Evolutionary conservation across 2,888 invertebrate genomes (phyloP).

Genomic region (Sisyra terminalis): DNA sequence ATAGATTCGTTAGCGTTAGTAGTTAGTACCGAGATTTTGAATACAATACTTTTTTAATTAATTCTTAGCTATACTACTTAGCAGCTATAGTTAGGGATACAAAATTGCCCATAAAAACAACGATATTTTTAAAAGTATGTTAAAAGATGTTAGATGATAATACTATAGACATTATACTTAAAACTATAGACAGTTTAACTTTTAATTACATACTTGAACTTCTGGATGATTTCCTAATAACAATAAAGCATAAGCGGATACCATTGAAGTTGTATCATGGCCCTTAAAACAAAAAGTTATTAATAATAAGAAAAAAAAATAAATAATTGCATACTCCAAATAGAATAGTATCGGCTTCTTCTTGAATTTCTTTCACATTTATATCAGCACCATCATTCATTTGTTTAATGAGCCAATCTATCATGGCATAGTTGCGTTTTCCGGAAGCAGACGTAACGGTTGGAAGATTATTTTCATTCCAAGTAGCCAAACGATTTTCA

Average conservation of each 20-base stretch:
- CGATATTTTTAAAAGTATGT: too few relatives aligned
- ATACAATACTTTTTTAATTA: too few relatives aligned
- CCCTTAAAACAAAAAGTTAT: background rate
- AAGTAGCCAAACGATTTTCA: background rate
- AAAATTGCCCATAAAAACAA: too few relatives aligned
- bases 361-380: background rate
- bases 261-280: background rate
- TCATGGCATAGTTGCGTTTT: background rate
- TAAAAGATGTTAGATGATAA: too few relatives aligned
- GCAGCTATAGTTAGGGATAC: too few relatives aligned
- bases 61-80: too few relatives aligned
- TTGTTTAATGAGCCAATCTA: background rate
- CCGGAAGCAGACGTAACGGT: background rate
- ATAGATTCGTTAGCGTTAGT: too few relatives aligned
- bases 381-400: background rate
- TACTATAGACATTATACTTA: too few relatives aligned
- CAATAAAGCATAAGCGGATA: background rate
- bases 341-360: background rate
- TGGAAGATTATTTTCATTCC: background rate
- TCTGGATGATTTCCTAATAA: background rate
- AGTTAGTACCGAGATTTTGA: too few relatives aligned
- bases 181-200: background rate
- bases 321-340: background rate
- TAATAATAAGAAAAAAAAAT: background rate
- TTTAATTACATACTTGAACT: slow-evolving; percentile 2